Conservation (phyloP, 1,140 invertebrate species). For the Ceratina australensis region DNA sequence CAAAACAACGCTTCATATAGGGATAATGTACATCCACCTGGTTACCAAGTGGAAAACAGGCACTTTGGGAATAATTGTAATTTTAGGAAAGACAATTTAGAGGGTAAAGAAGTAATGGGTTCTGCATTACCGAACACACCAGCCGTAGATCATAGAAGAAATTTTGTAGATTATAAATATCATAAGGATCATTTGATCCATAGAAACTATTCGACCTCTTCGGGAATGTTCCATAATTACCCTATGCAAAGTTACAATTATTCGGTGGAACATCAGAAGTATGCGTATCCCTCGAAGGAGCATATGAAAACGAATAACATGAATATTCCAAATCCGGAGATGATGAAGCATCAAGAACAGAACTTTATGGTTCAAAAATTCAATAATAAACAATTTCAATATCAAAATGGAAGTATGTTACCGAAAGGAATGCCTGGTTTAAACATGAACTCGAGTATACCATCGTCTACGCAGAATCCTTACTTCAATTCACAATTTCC, state of each 20-base stretch:
- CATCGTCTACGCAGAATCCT: conserved; percentile 65
- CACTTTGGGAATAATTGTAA: conserved; percentile 65
- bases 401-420: conserved; percentile 65
- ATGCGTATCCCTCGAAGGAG: conserved; percentile 69
- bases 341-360: conserved; percentile 73
- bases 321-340: conserved; percentile 56
- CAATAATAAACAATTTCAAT: conserved; percentile 68
- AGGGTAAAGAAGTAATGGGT: conserved; percentile 60
- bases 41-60: conserved; percentile 64
- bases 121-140: conserved; percentile 31
- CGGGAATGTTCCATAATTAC: conserved; percentile 69
- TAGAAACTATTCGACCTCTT: conserved; percentile 65
- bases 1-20: conserved; percentile 67
- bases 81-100: conserved; percentile 69
- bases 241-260: conserved; percentile 72
- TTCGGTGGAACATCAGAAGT: conserved; percentile 72
- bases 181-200: conserved; percentile 66
- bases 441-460: conserved; percentile 54
- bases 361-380: conserved; percentile 68
- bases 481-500: conserved; percentile 69
- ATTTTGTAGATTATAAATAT: conserved; percentile 71
- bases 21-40: conserved; percentile 67
- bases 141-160: conserved; percentile 67
- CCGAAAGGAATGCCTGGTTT: conserved; percentile 56
- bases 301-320: conserved; percentile 63